Evolutionary conservation across 2,888 invertebrate species (phyloP), one percentile per base, ranked within the genome.

Genomic region (Xestia xanthographa): DNA sequence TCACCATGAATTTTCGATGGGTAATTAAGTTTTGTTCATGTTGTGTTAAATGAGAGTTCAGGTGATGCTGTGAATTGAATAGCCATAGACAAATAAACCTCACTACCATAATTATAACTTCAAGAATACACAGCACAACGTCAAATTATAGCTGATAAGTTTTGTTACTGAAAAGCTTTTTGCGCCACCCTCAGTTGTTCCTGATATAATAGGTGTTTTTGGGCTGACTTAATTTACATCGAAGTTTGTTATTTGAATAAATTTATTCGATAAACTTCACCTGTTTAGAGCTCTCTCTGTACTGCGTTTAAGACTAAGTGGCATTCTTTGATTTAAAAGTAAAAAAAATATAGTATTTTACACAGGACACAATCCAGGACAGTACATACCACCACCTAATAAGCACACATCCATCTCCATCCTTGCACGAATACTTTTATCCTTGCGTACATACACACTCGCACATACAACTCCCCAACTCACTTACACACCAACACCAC

Each of bases 1-100:
- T 20, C 58, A 72, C 77, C 80, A 83, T 80, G 80, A 80, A 80
- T 80, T 84, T 83, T 83, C 76, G 74, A 83, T 76, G 84, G 84
- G 53, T 80, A 77, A 84, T 84, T 83, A 72, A 63, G 80, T 84
- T 77, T 69, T 34, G 79, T 38, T 26, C 50, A 75, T 83, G 66
- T 72, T 84, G 56, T 75, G 70, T 56, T 76, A 65, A 68, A 73
- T 76, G 56, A 41, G 53, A 71, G 45, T 41, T 53, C 34, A 63
- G n/a, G 26, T 20, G n/a, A n/a, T 0, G 50, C 50, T 6, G 53
- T 48, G 14, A 38, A 20, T 72, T 34, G 67, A 48, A 43, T n/a
- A n/a, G n/a, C n/a, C n/a, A n/a, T n/a, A n/a, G n/a, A n/a, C n/a
- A n/a, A n/a, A n/a, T 48, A 63, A 17, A 34, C 8, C 5, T 60